Base-by-base conservation (phyloP, 2,113 vertebrate genomes). In the Syngnathus floridae region DNA sequence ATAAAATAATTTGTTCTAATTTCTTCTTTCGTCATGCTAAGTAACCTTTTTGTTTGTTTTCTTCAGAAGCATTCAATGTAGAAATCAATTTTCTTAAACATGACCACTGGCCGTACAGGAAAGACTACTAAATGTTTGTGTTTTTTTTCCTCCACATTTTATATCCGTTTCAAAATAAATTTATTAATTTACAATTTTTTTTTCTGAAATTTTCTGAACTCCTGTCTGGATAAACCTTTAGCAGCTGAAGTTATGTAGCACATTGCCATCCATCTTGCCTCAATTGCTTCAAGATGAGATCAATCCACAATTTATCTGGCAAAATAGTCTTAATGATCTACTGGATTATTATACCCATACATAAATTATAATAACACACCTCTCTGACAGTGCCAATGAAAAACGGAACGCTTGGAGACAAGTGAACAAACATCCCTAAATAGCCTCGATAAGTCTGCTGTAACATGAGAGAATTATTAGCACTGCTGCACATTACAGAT, bases 401-500 rank as follows among this genome's bases (percentile, higher is more conserved):
- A 56, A 35, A 35, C 26, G 7, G 14, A 31, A 11, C 13, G 22
- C 11, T 31, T 55, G 22, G 5, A 48, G 72, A 38, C 49, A 62
- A 65, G 82, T 85, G 78, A 88, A 79, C 71, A 80, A 88, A 88
- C 81, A 74, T 77, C 73, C 81, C 84, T 90, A 90, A 91, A 90
- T 86, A 88, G 85, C 82, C 84, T 85, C 86, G 84, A 83, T 86
- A 86, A 56, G 84, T 82, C 88, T 78, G 82, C 85, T 72, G 89
- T 83, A 88, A 85, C 82, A 64, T 67, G n/a, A 56, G 82, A 77
- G 77, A 89, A 89, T 92, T 91, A 91, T 60, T 60, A 60, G 91
- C 88, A 65, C 73, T 66, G 86, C 89, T 84, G 88, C 86, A 88
- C 88, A 81, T 86, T 81, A 82, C 82, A 84, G 85, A 89, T 90